These are phyloP conservation scores for Poeciliopsis infans DNA, from an alignment of 2,797 vertebrate species.

Conservation along the genomic window DNA sequence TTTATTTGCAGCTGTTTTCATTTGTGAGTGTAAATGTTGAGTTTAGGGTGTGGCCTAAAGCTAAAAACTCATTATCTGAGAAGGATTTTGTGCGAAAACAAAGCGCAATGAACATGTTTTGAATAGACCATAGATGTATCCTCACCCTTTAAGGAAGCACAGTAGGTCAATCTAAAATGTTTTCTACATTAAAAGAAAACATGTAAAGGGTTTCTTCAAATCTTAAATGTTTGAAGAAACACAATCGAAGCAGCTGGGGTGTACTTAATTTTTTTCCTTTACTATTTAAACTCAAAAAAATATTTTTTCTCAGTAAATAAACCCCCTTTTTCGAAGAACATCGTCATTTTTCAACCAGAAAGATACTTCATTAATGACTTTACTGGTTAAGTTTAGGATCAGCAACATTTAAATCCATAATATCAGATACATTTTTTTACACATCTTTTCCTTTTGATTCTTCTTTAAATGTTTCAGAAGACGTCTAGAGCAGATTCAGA, in stretches of 20 bases:
- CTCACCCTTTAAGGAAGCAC: too few relatives aligned
- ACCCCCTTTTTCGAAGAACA: background rate
- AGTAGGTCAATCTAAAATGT: too few relatives aligned
- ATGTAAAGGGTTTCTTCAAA: too few relatives aligned
- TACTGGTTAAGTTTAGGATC: background rate
- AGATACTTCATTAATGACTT: background rate
- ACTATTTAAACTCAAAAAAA: background rate
- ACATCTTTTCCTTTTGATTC: background rate
- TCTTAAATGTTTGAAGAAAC: too few relatives aligned
- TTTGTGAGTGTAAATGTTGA: too few relatives aligned
- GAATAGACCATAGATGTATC: too few relatives aligned
- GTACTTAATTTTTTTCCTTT: background rate
- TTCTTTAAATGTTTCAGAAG: background rate
- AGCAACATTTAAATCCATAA: background rate
- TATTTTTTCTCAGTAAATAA: background rate
- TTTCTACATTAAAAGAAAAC: too few relatives aligned
- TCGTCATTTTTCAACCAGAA: background rate
- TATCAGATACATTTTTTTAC: background rate
- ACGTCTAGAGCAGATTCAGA: background rate
- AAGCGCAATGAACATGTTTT: too few relatives aligned
- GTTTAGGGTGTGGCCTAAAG: too few relatives aligned
- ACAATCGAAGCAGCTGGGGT: background rate
- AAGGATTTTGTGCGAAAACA: too few relatives aligned
- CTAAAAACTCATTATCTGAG: too few relatives aligned
- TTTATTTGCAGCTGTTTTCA: too few relatives aligned